Evolutionary conservation across 2,797 vertebrate species (phyloP).

Genomic region (Agapornis canus): DNA sequence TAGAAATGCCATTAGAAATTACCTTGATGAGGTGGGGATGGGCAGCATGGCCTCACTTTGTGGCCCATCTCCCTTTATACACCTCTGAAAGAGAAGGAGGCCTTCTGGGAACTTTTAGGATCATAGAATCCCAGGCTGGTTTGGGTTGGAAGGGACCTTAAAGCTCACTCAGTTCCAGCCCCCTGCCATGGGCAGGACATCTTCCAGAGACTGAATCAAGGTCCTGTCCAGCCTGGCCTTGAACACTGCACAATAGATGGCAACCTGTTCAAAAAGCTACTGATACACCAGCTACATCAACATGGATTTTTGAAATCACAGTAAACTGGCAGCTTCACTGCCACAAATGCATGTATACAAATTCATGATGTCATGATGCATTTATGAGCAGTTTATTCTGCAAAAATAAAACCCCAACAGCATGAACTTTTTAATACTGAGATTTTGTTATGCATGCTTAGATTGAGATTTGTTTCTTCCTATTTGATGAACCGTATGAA

Average conservation of each 20-base stretch:
- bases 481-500: neutral
- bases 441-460: neutral
- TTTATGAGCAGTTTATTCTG: neutral
- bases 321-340: neutral
- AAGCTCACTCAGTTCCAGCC: neutral
- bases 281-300: neutral
- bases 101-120: too few relatives aligned
- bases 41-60: neutral
- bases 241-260: neutral
- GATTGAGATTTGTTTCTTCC: neutral
- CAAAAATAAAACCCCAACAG: neutral
- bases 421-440: neutral
- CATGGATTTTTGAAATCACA: neutral
- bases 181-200: neutral
- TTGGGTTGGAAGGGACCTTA: neutral
- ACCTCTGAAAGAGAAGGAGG: neutral
- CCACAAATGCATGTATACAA: neutral
- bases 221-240: neutral
- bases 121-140: neutral
- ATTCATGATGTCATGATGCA: neutral
- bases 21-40: neutral
- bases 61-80: neutral
- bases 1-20: too few relatives aligned
- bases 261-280: conserved; percentile 43
- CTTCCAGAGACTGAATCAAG: neutral